phyloP scores from a whole-genome alignment of 2,797 vertebrate genomes.

The Limnodromus scolopaceus region DNA sequence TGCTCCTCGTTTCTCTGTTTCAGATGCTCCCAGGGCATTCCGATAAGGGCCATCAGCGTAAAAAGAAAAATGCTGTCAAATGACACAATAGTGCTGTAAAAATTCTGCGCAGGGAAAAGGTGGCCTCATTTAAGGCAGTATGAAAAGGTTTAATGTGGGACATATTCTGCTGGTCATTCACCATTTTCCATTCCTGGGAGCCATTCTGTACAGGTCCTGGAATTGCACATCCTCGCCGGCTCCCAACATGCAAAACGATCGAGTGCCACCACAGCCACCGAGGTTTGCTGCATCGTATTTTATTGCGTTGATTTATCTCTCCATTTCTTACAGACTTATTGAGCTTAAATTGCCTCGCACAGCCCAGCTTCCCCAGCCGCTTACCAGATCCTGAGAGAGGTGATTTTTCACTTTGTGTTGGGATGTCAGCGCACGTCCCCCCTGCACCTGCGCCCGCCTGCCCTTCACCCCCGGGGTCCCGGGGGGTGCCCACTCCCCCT shows the following conservation, averaged over 20 bases:
- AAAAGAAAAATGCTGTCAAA: neutral
- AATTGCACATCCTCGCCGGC: neutral
- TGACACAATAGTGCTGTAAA: neutral
- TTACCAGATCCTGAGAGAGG: neutral
- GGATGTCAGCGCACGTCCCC: neutral
- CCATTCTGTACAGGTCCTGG: neutral
- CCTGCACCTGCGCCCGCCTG: neutral
- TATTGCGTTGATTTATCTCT: constrained; percentile 19
- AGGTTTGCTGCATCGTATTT: neutral
- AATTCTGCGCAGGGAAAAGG: neutral
- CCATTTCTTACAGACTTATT: constrained; percentile 10
- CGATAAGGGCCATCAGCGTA: neutral
- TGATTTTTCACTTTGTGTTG: constrained; percentile 32
- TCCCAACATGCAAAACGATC: neutral
- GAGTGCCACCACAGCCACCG: neutral
- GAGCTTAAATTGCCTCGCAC: neutral
- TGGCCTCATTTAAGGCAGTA: neutral
- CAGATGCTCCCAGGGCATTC: neutral
- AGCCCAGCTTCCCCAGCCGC: neutral
- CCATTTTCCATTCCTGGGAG: neutral
- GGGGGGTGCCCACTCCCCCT: fast-evolving
- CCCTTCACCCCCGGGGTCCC: neutral
- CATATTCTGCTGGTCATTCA: neutral
- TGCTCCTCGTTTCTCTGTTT: neutral
- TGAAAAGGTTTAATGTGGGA: neutral